Evolutionary conservation across 2,113 vertebrate species (phyloP).

Genomic region (Stomatorhinus ivindoensis): DNA sequence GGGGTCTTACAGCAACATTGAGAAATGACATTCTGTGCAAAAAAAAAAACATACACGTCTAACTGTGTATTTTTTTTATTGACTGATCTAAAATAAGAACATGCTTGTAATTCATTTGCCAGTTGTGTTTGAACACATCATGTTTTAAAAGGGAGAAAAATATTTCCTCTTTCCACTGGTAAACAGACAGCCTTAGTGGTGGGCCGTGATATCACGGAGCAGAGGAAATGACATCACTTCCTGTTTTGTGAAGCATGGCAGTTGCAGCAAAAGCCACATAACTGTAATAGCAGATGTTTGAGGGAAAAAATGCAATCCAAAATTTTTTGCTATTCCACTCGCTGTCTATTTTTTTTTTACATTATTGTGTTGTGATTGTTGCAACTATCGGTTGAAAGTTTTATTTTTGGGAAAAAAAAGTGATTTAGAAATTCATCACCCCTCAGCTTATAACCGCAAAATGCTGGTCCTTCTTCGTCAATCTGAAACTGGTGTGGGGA

Average conservation of each 20-base stretch:
- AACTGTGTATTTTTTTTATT: background rate
- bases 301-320: background rate
- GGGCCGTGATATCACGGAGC: conserved; percentile 25
- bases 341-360: background rate
- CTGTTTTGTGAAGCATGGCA: conserved; percentile 19
- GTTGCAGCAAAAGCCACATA: background rate
- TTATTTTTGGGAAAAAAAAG: background rate
- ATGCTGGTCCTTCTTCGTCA: background rate
- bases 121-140: background rate
- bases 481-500: background rate
- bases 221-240: conserved; percentile 23
- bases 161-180: conserved; percentile 18
- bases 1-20: background rate
- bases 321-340: background rate
- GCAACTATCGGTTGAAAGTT: background rate
- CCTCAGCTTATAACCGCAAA: background rate
- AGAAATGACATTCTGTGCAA: background rate
- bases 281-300: background rate
- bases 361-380: background rate
- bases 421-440: background rate
- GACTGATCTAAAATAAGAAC: conserved; percentile 2
- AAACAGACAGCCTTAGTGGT: conserved; percentile 14
- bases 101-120: background rate
- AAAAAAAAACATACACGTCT: background rate
- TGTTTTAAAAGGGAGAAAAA: background rate